Base-by-base conservation (phyloP, 2,888 invertebrate genomes). In the Sicus ferrugineus region DNA sequence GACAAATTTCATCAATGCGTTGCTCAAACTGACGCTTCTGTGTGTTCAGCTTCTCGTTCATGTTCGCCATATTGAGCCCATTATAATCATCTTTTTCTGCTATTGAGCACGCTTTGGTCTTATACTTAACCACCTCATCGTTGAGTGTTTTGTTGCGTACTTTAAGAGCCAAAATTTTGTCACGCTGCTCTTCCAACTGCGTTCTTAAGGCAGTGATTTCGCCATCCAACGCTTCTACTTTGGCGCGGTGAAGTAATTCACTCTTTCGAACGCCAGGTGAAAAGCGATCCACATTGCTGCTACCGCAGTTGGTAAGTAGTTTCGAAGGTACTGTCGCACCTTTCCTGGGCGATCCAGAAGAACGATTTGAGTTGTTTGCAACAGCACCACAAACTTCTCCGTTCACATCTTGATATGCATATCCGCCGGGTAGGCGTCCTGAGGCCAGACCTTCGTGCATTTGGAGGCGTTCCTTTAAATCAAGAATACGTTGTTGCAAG, bases 131-230 rank as follows among this genome's bases (percentile, higher is more conserved):
- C 16, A 88, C 81, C 72, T 93, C 93, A 69, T 88, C 89, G 76
- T 91, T 91, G 26, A 93, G 83, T 64, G 90, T 91, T 78, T 89
- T 89, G 70, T 90, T 89, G 75, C 93, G 88, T 34, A 92, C 91
- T 80, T 88, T 90, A 0, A 89, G 85, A 0, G 89, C 90, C n/a
- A 91, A 90, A 1, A 90, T 79, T 79, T 90, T 92, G 71, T 86
- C 89, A 75, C 89, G 90, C 6, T 88, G 80, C 0, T 89, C 89
- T 28, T 89, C 89, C 70, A 90, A 85, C 34, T 89, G 88, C 2
- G 83, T 79, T 78, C 89, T 90, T 0, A 90, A 77, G 0, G 79
- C 78, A 2, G 86, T 83, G 9, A 91, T 86, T 64, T 92, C 90
- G 77, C 88, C 89, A 74, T 88, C 87, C 2, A 90, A 84, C 63